Base-by-base conservation (phyloP, 2,113 vertebrate genomes). In the Syngnathus floridae region DNA sequence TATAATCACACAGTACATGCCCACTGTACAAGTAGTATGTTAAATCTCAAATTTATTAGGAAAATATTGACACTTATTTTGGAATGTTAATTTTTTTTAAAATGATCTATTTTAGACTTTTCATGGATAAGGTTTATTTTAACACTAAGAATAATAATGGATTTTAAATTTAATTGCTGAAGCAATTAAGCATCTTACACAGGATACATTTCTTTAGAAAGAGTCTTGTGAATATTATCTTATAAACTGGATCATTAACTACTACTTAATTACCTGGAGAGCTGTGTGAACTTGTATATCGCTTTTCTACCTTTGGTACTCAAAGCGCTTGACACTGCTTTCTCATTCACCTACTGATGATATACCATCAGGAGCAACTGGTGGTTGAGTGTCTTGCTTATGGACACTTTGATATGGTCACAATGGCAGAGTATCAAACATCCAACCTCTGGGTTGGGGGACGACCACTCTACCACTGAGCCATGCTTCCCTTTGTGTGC, bases 261-360 rank as follows among this genome's bases (percentile, higher is more conserved):
- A 14, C 22, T 31, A 55, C 74, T 67, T 66, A 81, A 46, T 70
- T 62, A 57, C 57, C 65, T 72, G 67, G 76, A 70, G 22, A 17
- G 22, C 13, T 14, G 38, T 2, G 17, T 22, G 48, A 31, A 31
- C 26, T 31, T 31, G 26, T 3, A 31, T 31, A 31, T 31, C 26
- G 26, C 26, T 31, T 31, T 31, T 31, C 26, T 31, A 3, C 26
- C 26, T 31, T 3, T 31, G 26, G 26, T 31, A 31, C 26, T 31
- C 26, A 31, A 31, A 31, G 26, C 26, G 26, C 26, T 31, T 31
- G 26, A 31, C 26, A 3, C 26, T 31, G 26, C 26, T 31, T 31
- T 31, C 26, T 31, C 26, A 3, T 31, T 31, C 26, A 31, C 26
- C 3, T 31, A 31, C 26, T 31, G 26, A 31, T 31, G 26, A 31